Base-by-base conservation (phyloP, 2,797 vertebrate species). In the Lepus oiostolus region DNA sequence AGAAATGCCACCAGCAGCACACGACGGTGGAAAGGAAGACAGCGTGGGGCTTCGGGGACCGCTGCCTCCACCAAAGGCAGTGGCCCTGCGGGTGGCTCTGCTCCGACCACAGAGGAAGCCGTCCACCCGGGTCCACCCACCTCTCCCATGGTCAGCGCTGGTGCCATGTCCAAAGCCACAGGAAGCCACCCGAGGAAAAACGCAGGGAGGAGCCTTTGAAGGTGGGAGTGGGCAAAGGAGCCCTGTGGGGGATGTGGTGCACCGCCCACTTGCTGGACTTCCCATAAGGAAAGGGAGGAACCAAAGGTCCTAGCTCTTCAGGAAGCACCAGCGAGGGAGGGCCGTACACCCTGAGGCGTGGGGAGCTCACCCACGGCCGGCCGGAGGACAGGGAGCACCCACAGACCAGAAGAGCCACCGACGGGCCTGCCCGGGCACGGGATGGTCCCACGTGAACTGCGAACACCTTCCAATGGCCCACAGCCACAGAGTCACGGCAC, bases 231-330 rank as follows among this genome's bases (percentile, higher is more conserved):
- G 30, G 24, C 32, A 17, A 58, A 30, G 28, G 24, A 82, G 60
- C 11, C 4, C 30, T 0, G 0, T 5, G 3, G 60, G 24, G 22
- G 85, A 30, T 0, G 0, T 24, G 9, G 10, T 6, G 1, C 24
- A 60, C n/a, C 32, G 42, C 19, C 32, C 35, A 30, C 30, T 14
- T 12, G 50, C 5, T 35, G 63, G 67, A 65, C 54, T 10, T 13
- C 5, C 35, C 13, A 24, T 3, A 32, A n/a, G n/a, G 21, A 8
- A 17, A 50, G 14, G 19, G 22, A 72, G 72, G 50, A 62, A 32
- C 24, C 2, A 11, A 47, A 47, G 42, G 42, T 8, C 24, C 62
- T 30, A 7, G 32, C 11, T 90, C 58, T 32, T 17, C 54, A 17
- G n/a, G 19, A 81, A 67, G 28, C 88, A 22, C 11, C 1, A 19